These are phyloP conservation scores for Acromyrmex charruanus DNA, from an alignment of 1,140 invertebrate species.

Conservation along the genomic window DNA sequence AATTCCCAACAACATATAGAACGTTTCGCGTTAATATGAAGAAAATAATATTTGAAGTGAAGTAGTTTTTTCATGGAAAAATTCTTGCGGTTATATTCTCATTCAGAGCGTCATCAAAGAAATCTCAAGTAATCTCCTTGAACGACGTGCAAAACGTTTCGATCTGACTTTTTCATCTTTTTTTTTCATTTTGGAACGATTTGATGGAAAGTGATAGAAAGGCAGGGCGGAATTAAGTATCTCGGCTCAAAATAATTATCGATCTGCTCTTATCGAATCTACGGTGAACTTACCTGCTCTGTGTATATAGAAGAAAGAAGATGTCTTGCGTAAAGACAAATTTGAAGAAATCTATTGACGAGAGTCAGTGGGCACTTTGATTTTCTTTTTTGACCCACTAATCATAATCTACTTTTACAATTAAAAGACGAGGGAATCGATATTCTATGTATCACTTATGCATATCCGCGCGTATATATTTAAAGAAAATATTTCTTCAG, in stretches of 20 bases:
- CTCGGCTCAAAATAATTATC: constrained; percentile 42
- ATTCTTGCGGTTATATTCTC: not conserved
- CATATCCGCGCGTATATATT: no score
- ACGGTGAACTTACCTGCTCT: constrained; percentile 22
- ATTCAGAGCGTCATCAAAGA: constrained; percentile 30
- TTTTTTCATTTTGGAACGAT: constrained; percentile 11
- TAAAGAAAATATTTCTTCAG: not conserved
- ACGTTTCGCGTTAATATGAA: not conserved
- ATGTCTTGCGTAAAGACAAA: not conserved
- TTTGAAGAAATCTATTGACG: constrained; percentile 20
- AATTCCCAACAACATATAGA: not conserved
- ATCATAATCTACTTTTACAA: not conserved
- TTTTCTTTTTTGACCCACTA: not conserved
- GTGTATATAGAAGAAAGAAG: not conserved
- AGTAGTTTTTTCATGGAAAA: not conserved
- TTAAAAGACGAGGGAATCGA: not conserved
- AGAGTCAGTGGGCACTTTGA: constrained; percentile 9
- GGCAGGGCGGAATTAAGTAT: not conserved
- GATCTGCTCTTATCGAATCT: constrained; percentile 21
- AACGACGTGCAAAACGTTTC: constrained; percentile 27
- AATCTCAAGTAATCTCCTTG: constrained; percentile 37
- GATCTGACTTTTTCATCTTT: constrained; percentile 16
- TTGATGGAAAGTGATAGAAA: constrained; percentile 20
- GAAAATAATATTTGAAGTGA: not conserved
- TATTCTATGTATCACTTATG: not conserved